Base-by-base conservation (phyloP, 2,113 vertebrate genomes). In the Labeo catla region DNA sequence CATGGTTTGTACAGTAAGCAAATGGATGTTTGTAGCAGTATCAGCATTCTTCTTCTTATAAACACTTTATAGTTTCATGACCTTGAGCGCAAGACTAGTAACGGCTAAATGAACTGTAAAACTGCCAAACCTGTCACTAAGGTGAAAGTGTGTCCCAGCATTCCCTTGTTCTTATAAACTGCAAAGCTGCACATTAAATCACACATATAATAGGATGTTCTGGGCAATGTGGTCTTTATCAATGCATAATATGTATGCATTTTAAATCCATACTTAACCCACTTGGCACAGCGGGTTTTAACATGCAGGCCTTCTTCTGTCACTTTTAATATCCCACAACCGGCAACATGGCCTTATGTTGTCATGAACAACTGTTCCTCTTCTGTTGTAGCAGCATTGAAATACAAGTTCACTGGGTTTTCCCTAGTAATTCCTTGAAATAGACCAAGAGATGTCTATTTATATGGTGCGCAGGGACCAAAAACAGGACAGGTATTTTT, bases 221-320 rank as follows among this genome's bases (percentile, higher is more conserved):
- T 50, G 45, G 15, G 13, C 21, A 49, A 13, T 21, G 8, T 49
- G 36, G 13, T 43, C 50, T 39, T 34, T 49, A 2, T 68, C 80
- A 82, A 13, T 82, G 47, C 4, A 82, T 50, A 68, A 34, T 50
- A 80, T 76, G n/a, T 28, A 61, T 52, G 15, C 63, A 6, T 11
- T 82, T 36, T 83, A 72, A 83, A 83, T 72, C 47, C 81, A 54
- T 72, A 16, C 49, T 83, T 72, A 83, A 83, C 65, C 65, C n/a
- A 72, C 28, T 52, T 83, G 81, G 23, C 47, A 19, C 21, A 19
- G 8, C n/a, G 3, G n/a, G 21, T 63, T 81, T 63, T 65, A 65
- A 49, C 66, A 61, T 81, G 49, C n/a, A 81, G 21, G 10, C 23
- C n/a, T 81, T 77, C 49, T 77, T 77, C 74, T 54, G 74, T 77